Evolutionary conservation across 2,113 vertebrate genomes (phyloP).

Genomic region (Ginglymostoma cirratum): DNA sequence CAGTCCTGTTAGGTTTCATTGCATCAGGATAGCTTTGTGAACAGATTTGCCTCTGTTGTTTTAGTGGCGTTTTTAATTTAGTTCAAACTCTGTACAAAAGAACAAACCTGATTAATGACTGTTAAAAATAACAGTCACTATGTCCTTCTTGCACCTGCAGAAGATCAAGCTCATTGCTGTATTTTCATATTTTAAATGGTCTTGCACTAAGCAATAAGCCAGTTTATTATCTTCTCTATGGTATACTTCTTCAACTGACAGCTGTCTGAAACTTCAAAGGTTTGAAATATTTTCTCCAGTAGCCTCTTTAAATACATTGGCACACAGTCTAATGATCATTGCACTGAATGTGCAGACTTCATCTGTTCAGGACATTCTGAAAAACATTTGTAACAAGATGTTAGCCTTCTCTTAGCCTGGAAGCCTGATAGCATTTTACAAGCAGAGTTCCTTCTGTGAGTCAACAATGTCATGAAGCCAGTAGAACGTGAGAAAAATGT

Average conservation of each 20-base stretch:
- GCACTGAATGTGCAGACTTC: not conserved
- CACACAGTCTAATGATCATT: not conserved
- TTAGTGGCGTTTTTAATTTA: slow-evolving; percentile 27
- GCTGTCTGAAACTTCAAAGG: slow-evolving; percentile 1
- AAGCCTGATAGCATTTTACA: not conserved
- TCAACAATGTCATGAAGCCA: not conserved
- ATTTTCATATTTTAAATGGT: not conserved
- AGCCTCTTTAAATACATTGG: not conserved
- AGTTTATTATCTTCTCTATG: slow-evolving; percentile 13
- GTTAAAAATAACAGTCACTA: not conserved
- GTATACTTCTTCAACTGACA: not conserved
- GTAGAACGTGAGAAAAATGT: not conserved
- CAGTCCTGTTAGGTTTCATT: not conserved
- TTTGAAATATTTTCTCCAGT: not conserved
- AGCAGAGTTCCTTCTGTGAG: not conserved
- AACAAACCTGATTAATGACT: not conserved
- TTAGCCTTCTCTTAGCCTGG: not conserved
- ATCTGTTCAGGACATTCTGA: not conserved
- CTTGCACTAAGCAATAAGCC: not conserved
- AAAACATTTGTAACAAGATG: not conserved
- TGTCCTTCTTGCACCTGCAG: slow-evolving; percentile 7
- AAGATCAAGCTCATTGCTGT: not conserved
- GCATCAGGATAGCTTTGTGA: slow-evolving; percentile 11
- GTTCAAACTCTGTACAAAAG: slow-evolving; percentile 17
- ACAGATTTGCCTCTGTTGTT: slow-evolving; percentile 15